Percentiles rank a stretch among this genome's conserved stretches.
Evolutionary conservation across 2,797 vertebrate species (phyloP).

Genomic region (Lateolabrax maculatus): DNA sequence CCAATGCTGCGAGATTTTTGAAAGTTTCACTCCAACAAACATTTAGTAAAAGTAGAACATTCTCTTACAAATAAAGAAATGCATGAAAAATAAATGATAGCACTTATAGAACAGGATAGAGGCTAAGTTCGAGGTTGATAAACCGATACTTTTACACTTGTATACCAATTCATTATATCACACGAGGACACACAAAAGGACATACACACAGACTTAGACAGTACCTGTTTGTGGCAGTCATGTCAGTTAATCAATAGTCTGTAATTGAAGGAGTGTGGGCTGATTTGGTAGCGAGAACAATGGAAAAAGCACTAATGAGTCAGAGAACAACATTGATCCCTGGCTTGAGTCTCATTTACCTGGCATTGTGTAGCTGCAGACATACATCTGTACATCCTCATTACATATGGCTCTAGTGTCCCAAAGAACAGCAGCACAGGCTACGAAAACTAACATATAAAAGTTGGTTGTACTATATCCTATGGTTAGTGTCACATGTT

Average conservation of each 20-base stretch:
- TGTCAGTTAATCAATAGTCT: conserved; percentile 59
- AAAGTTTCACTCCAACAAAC: not conserved
- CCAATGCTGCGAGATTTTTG: not conserved
- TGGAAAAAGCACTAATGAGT: conserved; percentile 62
- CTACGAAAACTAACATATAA: not conserved
- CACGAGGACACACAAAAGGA: not conserved
- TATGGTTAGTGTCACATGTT: too few relatives aligned
- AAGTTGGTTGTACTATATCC: not conserved
- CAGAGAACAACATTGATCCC: conserved; percentile 45
- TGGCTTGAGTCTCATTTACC: conserved; percentile 21
- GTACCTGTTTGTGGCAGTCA: conserved; percentile 21
- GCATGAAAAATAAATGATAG: not conserved
- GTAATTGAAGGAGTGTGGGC: conserved; percentile 50
- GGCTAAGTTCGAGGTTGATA: not conserved
- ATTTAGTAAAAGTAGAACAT: not conserved
- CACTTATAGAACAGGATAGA: not conserved
- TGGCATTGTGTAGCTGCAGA: not conserved
- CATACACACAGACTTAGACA: conserved; percentile 6
- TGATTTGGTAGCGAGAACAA: conserved; percentile 16
- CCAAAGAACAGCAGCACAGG: not conserved
- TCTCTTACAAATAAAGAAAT: not conserved
- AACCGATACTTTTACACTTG: conserved; percentile 15
- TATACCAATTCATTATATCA: conserved; percentile 21
- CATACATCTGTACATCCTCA: not conserved
- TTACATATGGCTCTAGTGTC: not conserved